Conservation (phyloP, 1,140 invertebrate species). For the Zaprionus davidi region DNA sequence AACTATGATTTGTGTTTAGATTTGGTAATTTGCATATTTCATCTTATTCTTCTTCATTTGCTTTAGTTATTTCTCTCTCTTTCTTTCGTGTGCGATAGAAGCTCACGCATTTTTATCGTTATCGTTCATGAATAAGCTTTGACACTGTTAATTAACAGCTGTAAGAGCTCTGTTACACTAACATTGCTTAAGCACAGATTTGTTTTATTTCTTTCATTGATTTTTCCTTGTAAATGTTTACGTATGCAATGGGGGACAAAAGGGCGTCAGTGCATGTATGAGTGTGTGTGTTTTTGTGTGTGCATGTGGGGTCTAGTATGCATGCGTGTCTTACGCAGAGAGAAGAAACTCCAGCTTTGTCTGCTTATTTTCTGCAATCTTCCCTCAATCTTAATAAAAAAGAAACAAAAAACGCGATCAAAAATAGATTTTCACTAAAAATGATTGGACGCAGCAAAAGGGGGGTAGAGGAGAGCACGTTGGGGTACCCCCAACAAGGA, state of each 20-base stretch:
- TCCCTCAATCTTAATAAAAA: not conserved
- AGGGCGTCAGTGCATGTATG: not conserved
- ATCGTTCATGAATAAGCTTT: constrained; percentile 21
- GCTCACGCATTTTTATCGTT: constrained; percentile 35
- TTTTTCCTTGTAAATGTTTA: constrained; percentile 25
- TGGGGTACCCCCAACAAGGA: too few species aligned
- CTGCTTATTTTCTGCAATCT: not conserved
- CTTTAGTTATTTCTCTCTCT: constrained; percentile 21
- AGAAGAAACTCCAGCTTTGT: constrained; percentile 1
- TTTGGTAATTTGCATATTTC: constrained; percentile 48
- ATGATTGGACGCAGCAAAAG: constrained; percentile 8
- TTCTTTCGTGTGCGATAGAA: constrained; percentile 40
- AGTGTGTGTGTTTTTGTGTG: constrained; percentile 8
- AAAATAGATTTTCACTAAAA: constrained; percentile 6
- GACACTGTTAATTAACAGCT: constrained; percentile 35
- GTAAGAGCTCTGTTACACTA: constrained; percentile 25
- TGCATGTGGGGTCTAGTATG: not conserved
- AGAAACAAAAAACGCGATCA: not conserved
- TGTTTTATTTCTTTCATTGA: constrained; percentile 2
- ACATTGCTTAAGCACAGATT: constrained; percentile 47
- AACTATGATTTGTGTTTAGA: constrained; percentile 78
- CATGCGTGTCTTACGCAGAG: constrained; percentile 4
- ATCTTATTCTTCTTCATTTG: constrained; percentile 31
- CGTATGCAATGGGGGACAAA: constrained; percentile 20
- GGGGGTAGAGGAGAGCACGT: not conserved